Percentiles rank a stretch among this genome's conserved stretches.
Evolutionary conservation across 2,113 vertebrate species (phyloP).

Genomic region (Hippocampus comes): DNA sequence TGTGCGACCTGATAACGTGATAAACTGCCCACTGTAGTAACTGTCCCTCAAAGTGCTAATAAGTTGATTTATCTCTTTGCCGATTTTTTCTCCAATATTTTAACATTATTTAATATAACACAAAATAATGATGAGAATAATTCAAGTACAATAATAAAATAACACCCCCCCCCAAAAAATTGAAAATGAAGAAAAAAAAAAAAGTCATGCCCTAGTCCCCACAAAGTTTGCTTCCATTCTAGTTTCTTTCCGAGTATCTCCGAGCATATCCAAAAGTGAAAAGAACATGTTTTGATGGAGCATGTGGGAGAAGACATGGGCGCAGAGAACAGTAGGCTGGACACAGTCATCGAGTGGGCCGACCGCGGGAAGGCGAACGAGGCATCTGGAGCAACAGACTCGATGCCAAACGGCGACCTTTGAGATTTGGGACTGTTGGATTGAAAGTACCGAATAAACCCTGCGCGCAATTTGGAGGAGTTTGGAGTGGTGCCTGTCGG

Average conservation of each 20-base stretch:
- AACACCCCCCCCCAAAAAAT: too few relatives aligned
- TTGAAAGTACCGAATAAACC: slow-evolving; percentile 15
- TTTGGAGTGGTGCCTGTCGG: slow-evolving; percentile 18
- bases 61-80: too few relatives aligned
- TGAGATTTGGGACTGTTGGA: slow-evolving; percentile 35
- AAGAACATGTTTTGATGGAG: slow-evolving; percentile 27
- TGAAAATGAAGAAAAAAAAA: too few relatives aligned
- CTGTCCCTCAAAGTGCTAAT: too few relatives aligned
- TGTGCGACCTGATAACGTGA: too few relatives aligned
- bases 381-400: slow-evolving; percentile 60
- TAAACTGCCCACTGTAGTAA: too few relatives aligned
- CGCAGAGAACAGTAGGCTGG: slow-evolving; percentile 43
- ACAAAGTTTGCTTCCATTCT: neutral
- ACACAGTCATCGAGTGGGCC: slow-evolving; percentile 49
- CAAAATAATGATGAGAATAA: too few relatives aligned
- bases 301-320: slow-evolving; percentile 44
- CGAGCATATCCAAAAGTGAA: slow-evolving; percentile 5
- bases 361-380: slow-evolving; percentile 44
- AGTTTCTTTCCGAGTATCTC: neutral
- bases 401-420: slow-evolving; percentile 53
- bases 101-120: too few relatives aligned
- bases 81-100: too few relatives aligned
- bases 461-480: slow-evolving; percentile 5
- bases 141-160: too few relatives aligned
- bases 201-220: neutral